A percentile compares a stretch with the other conserved stretches of the same genome.
These are phyloP conservation scores for Gymnorhina tibicen DNA, from an alignment of 2,113 vertebrate species.

Conservation along the genomic window DNA sequence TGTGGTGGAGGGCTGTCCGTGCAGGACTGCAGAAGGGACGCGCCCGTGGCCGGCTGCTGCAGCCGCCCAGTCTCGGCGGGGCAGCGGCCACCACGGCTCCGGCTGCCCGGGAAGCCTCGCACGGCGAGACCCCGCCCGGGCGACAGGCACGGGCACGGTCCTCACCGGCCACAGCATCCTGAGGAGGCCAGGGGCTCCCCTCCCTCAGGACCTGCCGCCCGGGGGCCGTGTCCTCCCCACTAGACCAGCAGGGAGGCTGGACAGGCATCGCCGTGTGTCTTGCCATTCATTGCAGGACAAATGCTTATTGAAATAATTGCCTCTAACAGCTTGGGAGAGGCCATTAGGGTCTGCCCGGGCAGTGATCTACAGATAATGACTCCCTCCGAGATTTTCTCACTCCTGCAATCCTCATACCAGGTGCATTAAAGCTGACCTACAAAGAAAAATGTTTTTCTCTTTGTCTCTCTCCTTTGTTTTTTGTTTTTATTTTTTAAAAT, in stretches of 20 bases:
- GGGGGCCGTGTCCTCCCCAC: accelerated
- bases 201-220: accelerated
- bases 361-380: conserved; percentile 67
- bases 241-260: neutral
- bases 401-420: neutral
- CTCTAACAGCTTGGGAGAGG: conserved; percentile 65
- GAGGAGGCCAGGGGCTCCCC: accelerated
- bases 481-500: neutral
- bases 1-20: neutral
- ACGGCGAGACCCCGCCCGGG: accelerated
- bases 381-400: conserved; percentile 3
- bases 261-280: neutral
- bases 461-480: neutral
- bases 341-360: conserved; percentile 31
- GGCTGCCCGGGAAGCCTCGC: neutral
- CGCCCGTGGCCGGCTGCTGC: accelerated
- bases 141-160: accelerated
- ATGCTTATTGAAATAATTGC: conserved; percentile 66
- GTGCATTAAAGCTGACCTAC: neutral
- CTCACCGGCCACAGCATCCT: accelerated
- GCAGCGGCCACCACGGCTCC: accelerated
- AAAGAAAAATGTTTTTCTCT: neutral
- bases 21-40: neutral
- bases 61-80: accelerated
- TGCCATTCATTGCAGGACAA: conserved; percentile 39